phyloP scores from a whole-genome alignment of 53 echinoderm and acorn worm genomes.

The Mesocentrotus franciscanus region DNA sequence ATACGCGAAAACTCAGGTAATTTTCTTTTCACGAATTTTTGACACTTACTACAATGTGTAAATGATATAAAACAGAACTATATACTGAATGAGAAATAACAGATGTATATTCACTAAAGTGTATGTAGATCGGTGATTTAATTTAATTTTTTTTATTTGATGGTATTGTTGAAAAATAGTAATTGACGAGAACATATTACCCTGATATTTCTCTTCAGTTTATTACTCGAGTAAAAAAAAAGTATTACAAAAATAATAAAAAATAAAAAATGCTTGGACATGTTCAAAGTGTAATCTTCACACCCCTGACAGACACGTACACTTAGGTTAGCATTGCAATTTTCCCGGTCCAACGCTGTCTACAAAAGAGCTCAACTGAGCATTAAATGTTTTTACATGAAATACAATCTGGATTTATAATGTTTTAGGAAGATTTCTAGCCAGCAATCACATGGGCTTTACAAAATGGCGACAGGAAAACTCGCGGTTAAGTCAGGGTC shows the following conservation, averaged over 20 bases:
- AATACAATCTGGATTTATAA: not conserved
- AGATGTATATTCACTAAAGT: not conserved
- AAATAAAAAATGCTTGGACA: no score
- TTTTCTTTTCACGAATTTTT: not conserved
- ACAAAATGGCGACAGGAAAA: slow-evolving; percentile 56
- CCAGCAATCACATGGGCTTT: slow-evolving; percentile 59
- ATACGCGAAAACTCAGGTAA: no score
- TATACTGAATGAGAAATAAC: not conserved
- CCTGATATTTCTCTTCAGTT: not conserved
- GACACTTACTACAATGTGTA: not conserved
- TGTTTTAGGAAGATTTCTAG: slow-evolving; percentile 11
- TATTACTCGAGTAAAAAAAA: not conserved
- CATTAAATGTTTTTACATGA: slow-evolving; percentile 13
- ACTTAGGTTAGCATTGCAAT: not conserved
- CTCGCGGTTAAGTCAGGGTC: slow-evolving; percentile 55
- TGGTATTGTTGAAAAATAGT: not conserved
- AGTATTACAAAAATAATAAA: no score
- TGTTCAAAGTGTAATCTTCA: not conserved
- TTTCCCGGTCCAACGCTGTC: not conserved
- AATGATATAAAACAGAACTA: not conserved
- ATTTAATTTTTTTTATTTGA: not conserved
- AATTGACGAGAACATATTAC: not conserved
- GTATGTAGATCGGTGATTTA: not conserved
- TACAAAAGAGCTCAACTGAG: not conserved
- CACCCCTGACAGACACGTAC: not conserved